A percentile compares a stretch with the other conserved stretches of the same genome.
Conservation (phyloP, 2,888 invertebrate species). For the Sarcophaga caerulescens region DNA sequence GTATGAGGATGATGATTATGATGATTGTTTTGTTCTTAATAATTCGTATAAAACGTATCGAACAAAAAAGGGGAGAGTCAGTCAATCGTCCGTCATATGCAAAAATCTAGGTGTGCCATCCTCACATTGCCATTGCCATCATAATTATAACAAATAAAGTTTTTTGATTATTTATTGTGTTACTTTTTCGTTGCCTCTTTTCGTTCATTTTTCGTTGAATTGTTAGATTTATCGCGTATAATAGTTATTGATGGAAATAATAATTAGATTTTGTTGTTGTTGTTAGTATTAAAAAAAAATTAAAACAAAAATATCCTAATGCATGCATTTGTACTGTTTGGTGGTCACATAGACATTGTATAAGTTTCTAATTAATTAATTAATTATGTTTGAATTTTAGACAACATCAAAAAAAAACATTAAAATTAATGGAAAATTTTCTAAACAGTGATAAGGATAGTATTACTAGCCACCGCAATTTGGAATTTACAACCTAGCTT, state of each 20-base stretch:
- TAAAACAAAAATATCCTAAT: neutral
- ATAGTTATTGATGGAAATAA: slow-evolving; percentile 71
- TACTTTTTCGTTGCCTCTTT: neutral
- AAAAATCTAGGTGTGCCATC: slow-evolving; percentile 50
- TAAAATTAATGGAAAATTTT: neutral
- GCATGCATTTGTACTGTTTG: neutral
- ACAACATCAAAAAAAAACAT: neutral
- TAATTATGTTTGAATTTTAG: neutral
- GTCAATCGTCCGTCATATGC: neutral
- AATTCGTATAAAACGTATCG: neutral
- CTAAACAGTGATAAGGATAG: too few species aligned
- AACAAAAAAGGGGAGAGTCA: neutral
- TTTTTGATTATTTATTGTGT: neutral
- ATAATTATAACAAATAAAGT: slow-evolving; percentile 19
- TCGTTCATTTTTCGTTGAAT: neutral
- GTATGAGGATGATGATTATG: neutral
- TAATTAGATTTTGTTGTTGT: slow-evolving; percentile 61
- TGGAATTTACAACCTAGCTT: too few species aligned
- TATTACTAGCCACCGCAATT: too few species aligned
- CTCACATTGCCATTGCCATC: slow-evolving; percentile 1
- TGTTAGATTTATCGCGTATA: slow-evolving; percentile 49
- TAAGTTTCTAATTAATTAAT: neutral
- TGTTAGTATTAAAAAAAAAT: neutral
- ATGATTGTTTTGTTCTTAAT: neutral
- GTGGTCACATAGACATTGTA: neutral